Evolutionary conservation across 2,113 vertebrate species (phyloP).

Genomic region (Pollachius pollachius): DNA sequence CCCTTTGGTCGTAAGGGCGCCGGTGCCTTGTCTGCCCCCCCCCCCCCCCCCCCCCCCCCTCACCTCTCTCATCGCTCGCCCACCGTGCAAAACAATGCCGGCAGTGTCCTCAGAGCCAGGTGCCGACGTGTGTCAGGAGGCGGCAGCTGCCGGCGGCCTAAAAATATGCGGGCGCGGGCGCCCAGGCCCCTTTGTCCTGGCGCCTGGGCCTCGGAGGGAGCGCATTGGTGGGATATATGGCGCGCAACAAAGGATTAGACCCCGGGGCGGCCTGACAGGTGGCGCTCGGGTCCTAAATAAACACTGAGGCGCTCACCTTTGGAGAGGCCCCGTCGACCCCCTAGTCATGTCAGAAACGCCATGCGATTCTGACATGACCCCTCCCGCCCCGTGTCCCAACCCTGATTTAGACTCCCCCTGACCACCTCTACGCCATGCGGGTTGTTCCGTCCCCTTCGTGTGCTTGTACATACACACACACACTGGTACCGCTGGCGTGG

Average conservation of each 20-base stretch:
- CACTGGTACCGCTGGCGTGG: constrained; percentile 59
- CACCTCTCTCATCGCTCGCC: constrained; percentile 32
- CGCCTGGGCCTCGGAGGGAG: constrained; percentile 67
- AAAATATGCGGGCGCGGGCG: constrained; percentile 60
- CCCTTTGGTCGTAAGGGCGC: constrained; percentile 41
- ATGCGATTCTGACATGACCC: constrained; percentile 6
- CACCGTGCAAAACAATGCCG: constrained; percentile 64
- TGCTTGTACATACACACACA: constrained; percentile 40
- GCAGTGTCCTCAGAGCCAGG: constrained; percentile 65
- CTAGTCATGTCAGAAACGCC: constrained; percentile 57
- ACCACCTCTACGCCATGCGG: constrained; percentile 1
- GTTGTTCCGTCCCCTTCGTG: constrained; percentile 3
- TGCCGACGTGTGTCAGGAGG: constrained; percentile 67
- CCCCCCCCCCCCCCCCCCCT: constrained; percentile 23
- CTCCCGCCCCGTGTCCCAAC: constrained; percentile 6
- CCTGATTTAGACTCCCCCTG: constrained; percentile 31
- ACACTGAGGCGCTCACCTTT: constrained; percentile 66
- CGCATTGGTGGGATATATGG: constrained; percentile 67
- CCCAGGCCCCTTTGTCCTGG: constrained; percentile 65
- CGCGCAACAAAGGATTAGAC: constrained; percentile 70
- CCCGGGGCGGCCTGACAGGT: constrained; percentile 45
- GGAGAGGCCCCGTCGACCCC: constrained; percentile 43
- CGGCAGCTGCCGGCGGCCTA: constrained; percentile 69
- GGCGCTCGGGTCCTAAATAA: constrained; percentile 70
- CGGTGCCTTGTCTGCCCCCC: neutral